phyloP scores from a whole-genome alignment of 92 coral and sea anemone species.

The Porites divaricata region DNA sequence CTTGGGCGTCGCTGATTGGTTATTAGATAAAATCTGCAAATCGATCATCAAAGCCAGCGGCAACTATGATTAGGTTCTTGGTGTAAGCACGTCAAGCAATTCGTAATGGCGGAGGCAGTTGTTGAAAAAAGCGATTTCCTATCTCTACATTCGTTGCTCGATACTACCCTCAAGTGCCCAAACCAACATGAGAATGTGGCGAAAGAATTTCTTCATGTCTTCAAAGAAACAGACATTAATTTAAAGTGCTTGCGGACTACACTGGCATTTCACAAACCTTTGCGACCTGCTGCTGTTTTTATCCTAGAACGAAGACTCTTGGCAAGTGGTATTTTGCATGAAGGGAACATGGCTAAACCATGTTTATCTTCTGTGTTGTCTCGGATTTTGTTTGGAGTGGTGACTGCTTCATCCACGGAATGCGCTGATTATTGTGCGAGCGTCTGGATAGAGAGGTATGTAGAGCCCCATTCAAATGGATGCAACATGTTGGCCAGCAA shows the following conservation, averaged over 20 bases:
- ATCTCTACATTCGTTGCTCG: slow-evolving; percentile 5
- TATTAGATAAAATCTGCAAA: not conserved
- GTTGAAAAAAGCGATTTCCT: not conserved
- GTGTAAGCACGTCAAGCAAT: too few species aligned
- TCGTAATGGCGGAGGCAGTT: slow-evolving; percentile 35
- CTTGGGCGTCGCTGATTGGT: not conserved
- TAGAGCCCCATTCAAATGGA: too few species aligned
- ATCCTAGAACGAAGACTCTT: slow-evolving; percentile 26
- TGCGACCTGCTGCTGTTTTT: slow-evolving; percentile 11
- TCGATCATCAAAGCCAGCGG: slow-evolving; percentile 5
- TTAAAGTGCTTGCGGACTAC: slow-evolving; percentile 32
- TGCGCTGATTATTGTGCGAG: slow-evolving; percentile 59
- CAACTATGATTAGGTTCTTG: not conserved
- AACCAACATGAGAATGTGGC: slow-evolving; percentile 12
- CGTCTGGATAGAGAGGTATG: slow-evolving; percentile 67
- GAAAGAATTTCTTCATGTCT: slow-evolving; percentile 12
- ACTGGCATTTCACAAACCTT: slow-evolving; percentile 52
- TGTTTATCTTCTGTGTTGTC: slow-evolving; percentile 43
- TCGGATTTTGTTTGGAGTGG: slow-evolving; percentile 45
- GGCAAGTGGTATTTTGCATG: slow-evolving; percentile 43
- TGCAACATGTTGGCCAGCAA: too few species aligned
- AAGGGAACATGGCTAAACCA: slow-evolving; percentile 18
- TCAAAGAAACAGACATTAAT: slow-evolving; percentile 3
- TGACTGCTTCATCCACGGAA: slow-evolving; percentile 54
- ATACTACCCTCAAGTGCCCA: slow-evolving; percentile 27